These are phyloP conservation scores for Sinocyclocheilus maitianheensis DNA, from an alignment of 2,113 vertebrate species.

Conservation along the genomic window DNA sequence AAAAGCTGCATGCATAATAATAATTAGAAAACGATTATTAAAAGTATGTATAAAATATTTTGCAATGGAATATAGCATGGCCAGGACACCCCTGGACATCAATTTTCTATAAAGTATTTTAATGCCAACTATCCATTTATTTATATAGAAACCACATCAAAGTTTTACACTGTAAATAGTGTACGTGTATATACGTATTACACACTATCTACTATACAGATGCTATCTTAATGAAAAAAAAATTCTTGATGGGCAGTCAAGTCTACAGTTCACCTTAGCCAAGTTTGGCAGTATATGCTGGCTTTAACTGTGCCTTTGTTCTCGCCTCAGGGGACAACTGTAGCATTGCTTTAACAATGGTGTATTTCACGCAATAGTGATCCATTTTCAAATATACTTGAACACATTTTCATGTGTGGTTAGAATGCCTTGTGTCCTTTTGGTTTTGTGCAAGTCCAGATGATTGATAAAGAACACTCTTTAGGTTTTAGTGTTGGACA, in stretches of 20 bases:
- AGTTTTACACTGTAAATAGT: background rate
- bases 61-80: background rate
- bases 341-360: conserved; percentile 11
- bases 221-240: background rate
- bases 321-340: conserved; percentile 12
- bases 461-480: background rate
- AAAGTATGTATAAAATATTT: background rate
- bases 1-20: background rate
- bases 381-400: background rate
- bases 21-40: background rate
- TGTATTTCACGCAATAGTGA: background rate
- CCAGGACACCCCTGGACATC: background rate
- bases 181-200: background rate
- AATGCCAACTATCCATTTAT: background rate
- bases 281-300: conserved; percentile 8
- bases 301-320: conserved; percentile 23
- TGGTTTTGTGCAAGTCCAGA: background rate
- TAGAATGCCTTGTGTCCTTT: background rate
- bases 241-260: background rate
- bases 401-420: background rate
- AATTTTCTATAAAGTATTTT: background rate
- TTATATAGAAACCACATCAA: background rate
- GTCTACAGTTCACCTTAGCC: conserved; percentile 4
- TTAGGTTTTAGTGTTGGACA: conserved; percentile 12
- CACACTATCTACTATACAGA: background rate